A percentile compares a stretch with the other conserved stretches of the same genome.
Conservation (phyloP, 2,797 vertebrate species). For the Channallabes apus region DNA sequence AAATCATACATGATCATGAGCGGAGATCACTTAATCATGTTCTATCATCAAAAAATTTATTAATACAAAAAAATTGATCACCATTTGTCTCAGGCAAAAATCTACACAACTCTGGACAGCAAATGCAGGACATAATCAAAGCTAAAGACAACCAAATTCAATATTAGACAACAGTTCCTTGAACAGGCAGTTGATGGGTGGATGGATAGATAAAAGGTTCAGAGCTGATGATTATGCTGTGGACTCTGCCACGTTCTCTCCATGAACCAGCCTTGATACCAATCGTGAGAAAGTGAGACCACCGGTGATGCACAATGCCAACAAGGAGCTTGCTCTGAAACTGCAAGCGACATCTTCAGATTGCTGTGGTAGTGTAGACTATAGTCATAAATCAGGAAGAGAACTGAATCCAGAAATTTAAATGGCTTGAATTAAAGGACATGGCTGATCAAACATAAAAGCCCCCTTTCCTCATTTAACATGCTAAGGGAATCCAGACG, state of each 20-base stretch:
- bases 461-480: constrained; percentile 38
- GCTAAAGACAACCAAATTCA: too few relatives aligned
- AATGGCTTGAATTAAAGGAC: constrained; percentile 39
- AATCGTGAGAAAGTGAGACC: constrained; percentile 6
- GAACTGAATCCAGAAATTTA: constrained; percentile 6
- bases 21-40: too few relatives aligned
- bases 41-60: too few relatives aligned
- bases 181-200: too few relatives aligned
- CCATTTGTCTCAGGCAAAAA: too few relatives aligned
- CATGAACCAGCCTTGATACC: too few relatives aligned
- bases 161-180: too few relatives aligned
- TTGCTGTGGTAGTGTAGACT: neutral
- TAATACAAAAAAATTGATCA: too few relatives aligned
- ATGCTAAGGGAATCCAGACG: constrained; percentile 30
- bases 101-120: too few relatives aligned
- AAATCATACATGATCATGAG: too few relatives aligned
- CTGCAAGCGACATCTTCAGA: neutral
- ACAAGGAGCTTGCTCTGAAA: neutral
- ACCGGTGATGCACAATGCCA: constrained; percentile 10
- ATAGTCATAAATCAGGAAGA: neutral
- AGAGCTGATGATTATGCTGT: neutral
- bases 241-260: neutral
- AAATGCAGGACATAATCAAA: too few relatives aligned
- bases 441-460: constrained; percentile 38
- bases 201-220: neutral